Conservation (phyloP, 2,888 invertebrate species). For the Orthosia cruda region DNA sequence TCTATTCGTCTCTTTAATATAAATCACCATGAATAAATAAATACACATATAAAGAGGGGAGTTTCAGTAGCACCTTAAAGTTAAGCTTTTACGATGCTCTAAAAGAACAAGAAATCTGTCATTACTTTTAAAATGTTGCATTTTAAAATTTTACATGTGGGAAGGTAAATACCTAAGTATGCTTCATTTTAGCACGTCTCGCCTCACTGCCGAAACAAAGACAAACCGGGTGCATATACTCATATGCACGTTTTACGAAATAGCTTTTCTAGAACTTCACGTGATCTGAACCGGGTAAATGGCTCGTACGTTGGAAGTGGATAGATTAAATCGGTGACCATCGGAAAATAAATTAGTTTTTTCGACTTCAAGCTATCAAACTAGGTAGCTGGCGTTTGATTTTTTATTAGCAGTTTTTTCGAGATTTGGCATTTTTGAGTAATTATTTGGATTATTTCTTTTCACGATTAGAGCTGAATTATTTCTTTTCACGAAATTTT, state of each 20-base stretch:
- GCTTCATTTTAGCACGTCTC: slow-evolving; percentile 44
- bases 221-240: slow-evolving; percentile 28
- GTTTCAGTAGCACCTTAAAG: not conserved
- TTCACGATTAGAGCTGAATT: too few species aligned
- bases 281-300: slow-evolving; percentile 14
- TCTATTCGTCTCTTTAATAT: too few species aligned
- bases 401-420: not conserved
- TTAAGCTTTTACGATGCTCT: slow-evolving; percentile 14
- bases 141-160: slow-evolving; percentile 20
- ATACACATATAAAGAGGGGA: too few species aligned
- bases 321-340: slow-evolving; percentile 40
- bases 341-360: slow-evolving; percentile 41
- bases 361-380: too few species aligned
- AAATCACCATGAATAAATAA: too few species aligned
- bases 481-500: not conserved
- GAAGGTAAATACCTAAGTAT: not conserved
- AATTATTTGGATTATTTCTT: too few species aligned
- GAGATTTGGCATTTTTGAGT: slow-evolving; percentile 5
- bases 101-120: slow-evolving; percentile 36
- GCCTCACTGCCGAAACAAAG: slow-evolving; percentile 36
- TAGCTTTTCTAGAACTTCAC: slow-evolving; percentile 51
- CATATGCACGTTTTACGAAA: slow-evolving; percentile 33
- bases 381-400: too few species aligned
- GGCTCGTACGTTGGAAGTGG: slow-evolving; percentile 25
- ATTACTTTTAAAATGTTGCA: slow-evolving; percentile 46